These are phyloP conservation scores for Mystacides longicornis DNA, from an alignment of 2,888 invertebrate species.

Conservation along the genomic window DNA sequence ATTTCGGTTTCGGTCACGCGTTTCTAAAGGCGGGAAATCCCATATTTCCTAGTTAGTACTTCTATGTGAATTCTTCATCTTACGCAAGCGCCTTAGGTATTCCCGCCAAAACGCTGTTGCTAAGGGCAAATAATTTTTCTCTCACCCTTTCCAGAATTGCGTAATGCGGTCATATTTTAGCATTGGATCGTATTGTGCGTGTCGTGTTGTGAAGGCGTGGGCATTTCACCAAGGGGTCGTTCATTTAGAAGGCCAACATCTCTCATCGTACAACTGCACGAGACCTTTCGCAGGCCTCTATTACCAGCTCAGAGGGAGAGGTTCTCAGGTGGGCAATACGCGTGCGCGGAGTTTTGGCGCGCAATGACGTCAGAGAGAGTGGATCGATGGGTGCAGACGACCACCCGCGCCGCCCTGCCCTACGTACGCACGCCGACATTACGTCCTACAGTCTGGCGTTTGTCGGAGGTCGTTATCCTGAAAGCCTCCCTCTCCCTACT, in stretches of 20 bases:
- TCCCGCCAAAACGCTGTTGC: slow-evolving; percentile 19
- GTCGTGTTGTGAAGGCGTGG: not conserved
- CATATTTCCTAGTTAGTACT: too few relatives aligned
- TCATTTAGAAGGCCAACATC: not conserved
- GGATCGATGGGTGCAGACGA: slow-evolving; percentile 45
- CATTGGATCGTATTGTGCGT: not conserved
- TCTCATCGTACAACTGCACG: not conserved
- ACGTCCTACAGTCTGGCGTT: slow-evolving; percentile 29
- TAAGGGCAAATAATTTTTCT: slow-evolving; percentile 23
- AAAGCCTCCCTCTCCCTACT: too few relatives aligned
- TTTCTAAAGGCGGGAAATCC: slow-evolving; percentile 1
- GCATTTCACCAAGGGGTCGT: slow-evolving; percentile 5
- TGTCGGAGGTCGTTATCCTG: slow-evolving; percentile 31
- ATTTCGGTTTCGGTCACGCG: not conserved
- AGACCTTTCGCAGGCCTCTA: not conserved
- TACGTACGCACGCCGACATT: slow-evolving; percentile 8
- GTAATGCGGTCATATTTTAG: slow-evolving; percentile 5
- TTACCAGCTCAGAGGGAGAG: not conserved
- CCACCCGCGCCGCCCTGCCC: slow-evolving; percentile 25
- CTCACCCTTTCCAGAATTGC: slow-evolving; percentile 18
- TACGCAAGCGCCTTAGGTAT: slow-evolving; percentile 18
- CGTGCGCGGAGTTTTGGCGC: slow-evolving; percentile 22
- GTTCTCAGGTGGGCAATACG: slow-evolving; percentile 4
- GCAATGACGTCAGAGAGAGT: slow-evolving; percentile 35
- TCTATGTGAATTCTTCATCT: slow-evolving; percentile 14